A percentile compares a stretch with the other conserved stretches of the same genome.
Conservation (phyloP, 2,797 vertebrate species). For the Acanthurus tractus region DNA sequence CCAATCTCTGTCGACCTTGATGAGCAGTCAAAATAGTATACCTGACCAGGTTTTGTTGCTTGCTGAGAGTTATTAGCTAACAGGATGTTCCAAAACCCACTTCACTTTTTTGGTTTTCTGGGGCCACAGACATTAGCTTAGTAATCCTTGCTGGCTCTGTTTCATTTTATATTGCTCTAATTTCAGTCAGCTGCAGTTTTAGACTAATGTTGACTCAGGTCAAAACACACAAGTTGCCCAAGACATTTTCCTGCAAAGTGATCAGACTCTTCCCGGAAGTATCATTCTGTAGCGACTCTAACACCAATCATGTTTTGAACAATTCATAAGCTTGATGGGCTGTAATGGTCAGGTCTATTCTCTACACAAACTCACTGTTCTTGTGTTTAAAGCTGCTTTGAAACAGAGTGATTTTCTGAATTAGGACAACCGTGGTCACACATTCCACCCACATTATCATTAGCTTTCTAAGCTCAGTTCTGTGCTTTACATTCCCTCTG, state of each 20-base stretch:
- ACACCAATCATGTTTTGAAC: constrained; percentile 7
- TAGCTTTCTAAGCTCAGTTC: constrained; percentile 35
- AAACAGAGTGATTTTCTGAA: constrained; percentile 33
- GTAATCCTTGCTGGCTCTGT: background rate
- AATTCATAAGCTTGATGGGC: background rate
- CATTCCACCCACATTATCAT: constrained; percentile 35
- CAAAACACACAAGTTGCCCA: constrained; percentile 16
- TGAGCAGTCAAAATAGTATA: constrained; percentile 38
- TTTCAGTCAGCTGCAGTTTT: constrained; percentile 7
- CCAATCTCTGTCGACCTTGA: constrained; percentile 32
- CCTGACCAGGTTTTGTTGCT: constrained; percentile 14
- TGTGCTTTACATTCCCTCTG: constrained; percentile 48
- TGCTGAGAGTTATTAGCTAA: constrained; percentile 57
- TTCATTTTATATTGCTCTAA: constrained; percentile 13
- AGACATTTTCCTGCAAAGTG: background rate
- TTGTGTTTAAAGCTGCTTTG: constrained; percentile 11
- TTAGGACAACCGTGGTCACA: constrained; percentile 3
- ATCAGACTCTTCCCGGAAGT: constrained; percentile 52
- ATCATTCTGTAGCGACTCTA: constrained; percentile 5
- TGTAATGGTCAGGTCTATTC: constrained; percentile 12
- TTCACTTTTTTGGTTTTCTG: constrained; percentile 26
- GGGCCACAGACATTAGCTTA: background rate
- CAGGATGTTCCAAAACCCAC: constrained; percentile 76
- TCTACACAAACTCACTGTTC: background rate
- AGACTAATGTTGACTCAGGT: background rate